Evolutionary conservation across 2,888 invertebrate genomes (phyloP), one percentile per base, ranked within the genome.

Genomic region (Candidula unifasciata): DNA sequence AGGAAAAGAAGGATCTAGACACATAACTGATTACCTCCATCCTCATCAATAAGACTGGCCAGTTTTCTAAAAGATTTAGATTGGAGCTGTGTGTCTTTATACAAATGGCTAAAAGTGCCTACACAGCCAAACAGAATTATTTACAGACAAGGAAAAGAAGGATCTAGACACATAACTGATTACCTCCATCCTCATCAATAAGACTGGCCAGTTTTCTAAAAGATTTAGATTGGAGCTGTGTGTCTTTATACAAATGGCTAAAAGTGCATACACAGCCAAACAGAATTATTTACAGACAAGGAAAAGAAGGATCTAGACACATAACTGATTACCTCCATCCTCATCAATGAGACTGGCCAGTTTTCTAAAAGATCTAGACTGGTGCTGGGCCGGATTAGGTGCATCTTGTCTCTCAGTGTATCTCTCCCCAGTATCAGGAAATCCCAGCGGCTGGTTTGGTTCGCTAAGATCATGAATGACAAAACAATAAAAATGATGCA

Each of bases 321-420:
- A 37, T n/a, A 16, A 44, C 16, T 30, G 57, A 85, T 85, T 89
- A 92, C 92, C 92, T 89, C 91, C 89, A 79, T 91, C 92, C 86
- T 90, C 90, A 71, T 91, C 90, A 73, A 92, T 89, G 78, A 90
- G 89, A 79, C 88, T 89, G 85, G 91, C 88, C n/a, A 93, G 88
- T 35, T 89, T 89, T 85, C 90, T 91, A 88, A 93, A 93, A 69
- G 92, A 91, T 82, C 89, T 88, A 30, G 92, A 92, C 87, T 92
- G 93, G 78, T 90, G 89, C 69, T 87, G 86, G 3, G 88, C 66
- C 35, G 89, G 86, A n/a, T 88, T 86, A 10, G 87, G 88, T 44
- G 89, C 87, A 21, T 91, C 90, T 1, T 92, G 91, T 33, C 85
- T 80, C 44, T 91, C 91, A 0, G 89, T 85, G 87, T 92, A 92